Conservation (phyloP, 2,113 vertebrate species). For the Gallinago jamesoni region DNA sequence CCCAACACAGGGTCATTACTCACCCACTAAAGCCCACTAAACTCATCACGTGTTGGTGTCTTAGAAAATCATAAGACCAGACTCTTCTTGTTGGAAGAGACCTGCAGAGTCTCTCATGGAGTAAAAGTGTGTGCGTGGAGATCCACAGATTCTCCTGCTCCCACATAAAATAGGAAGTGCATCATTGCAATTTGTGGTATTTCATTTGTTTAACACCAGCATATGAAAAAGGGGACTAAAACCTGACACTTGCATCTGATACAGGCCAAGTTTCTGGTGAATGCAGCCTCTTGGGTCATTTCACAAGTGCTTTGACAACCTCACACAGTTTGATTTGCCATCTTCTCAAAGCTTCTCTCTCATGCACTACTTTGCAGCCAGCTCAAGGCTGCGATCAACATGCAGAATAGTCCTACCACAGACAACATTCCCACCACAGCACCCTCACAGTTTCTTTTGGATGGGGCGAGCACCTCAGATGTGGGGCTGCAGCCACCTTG, state of each 20-base stretch:
- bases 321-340: background rate
- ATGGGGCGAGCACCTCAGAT: background rate
- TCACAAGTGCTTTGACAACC: background rate
- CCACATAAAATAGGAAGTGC: background rate
- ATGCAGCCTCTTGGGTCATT: background rate
- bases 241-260: background rate
- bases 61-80: background rate
- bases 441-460: background rate
- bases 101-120: background rate
- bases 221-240: background rate
- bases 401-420: background rate
- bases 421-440: background rate
- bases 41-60: background rate
- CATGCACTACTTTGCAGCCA: background rate
- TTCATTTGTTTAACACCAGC: background rate
- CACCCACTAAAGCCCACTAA: background rate
- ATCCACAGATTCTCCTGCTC: background rate
- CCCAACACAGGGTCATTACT: background rate
- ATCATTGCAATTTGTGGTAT: background rate
- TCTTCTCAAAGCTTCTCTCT: background rate
- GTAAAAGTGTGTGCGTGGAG: fast-evolving
- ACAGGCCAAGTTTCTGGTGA: background rate
- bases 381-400: too few relatives aligned
- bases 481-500: background rate
- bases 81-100: background rate